These are phyloP conservation scores for Ichneumoninae sp. DNA, from an alignment of 2,888 invertebrate genomes.

Conservation along the genomic window DNA sequence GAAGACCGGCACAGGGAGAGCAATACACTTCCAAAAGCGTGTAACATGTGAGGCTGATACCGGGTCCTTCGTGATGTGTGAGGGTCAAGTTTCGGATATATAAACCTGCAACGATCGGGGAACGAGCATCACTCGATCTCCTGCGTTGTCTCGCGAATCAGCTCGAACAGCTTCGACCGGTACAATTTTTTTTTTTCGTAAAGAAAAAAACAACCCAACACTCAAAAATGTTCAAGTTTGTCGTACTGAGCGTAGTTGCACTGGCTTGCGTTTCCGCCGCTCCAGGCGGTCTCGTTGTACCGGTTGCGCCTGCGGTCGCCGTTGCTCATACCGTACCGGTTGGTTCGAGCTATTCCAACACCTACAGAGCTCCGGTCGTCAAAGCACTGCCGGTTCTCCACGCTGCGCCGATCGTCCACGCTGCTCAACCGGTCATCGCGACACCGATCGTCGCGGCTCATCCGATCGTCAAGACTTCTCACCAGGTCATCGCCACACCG, in stretches of 20 bases:
- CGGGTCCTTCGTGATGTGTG: constrained; percentile 24
- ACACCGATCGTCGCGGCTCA: constrained; percentile 75
- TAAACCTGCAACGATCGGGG: constrained; percentile 35
- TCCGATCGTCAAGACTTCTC: constrained; percentile 68
- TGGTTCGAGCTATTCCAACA: constrained; percentile 79
- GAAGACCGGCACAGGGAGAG: constrained; percentile 25
- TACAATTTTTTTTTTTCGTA: background rate
- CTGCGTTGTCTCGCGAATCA: constrained; percentile 40
- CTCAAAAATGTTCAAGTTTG: constrained; percentile 68
- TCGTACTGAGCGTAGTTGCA: constrained; percentile 66
- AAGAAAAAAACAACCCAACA: constrained; percentile 1
- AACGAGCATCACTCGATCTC: constrained; percentile 49
- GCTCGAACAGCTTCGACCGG: background rate
- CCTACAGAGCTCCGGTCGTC: constrained; percentile 85
- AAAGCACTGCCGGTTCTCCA: constrained; percentile 76
- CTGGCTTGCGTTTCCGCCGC: constrained; percentile 82
- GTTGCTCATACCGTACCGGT: constrained; percentile 86
- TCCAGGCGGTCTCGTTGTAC: constrained; percentile 74
- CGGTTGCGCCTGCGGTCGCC: constrained; percentile 77
- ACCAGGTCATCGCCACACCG: constrained; percentile 78
- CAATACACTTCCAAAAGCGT: constrained; percentile 36
- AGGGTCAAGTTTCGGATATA: constrained; percentile 62
- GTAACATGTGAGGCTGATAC: constrained; percentile 24
- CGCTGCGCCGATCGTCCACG: constrained; percentile 80
- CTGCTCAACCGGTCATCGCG: constrained; percentile 78